Percentiles rank a stretch among this genome's conserved stretches.
phyloP scores from a whole-genome alignment of 1,140 invertebrate species.

The Agrilus planipennis region DNA sequence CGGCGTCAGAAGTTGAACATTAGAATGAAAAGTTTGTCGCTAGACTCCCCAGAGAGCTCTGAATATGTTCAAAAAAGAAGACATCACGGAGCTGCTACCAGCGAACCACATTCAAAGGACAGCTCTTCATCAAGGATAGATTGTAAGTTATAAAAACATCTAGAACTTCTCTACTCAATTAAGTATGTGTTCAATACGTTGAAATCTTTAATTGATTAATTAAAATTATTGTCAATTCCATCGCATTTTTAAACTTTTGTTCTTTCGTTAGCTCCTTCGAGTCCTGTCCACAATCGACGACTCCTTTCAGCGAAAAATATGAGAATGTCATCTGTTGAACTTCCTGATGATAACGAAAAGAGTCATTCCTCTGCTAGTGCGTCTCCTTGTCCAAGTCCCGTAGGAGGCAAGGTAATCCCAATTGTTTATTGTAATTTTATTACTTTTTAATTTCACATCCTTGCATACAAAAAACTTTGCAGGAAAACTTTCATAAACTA shows the following conservation, averaged over 20 bases:
- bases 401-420: conserved; percentile 32
- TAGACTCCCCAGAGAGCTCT: conserved; percentile 89
- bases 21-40: conserved; percentile 92
- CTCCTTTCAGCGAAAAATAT: conserved; percentile 68
- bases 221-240: neutral
- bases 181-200: conserved; percentile 3
- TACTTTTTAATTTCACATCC: neutral
- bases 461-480: too few relatives aligned
- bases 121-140: conserved; percentile 39
- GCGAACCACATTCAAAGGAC: conserved; percentile 41
- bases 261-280: conserved; percentile 62
- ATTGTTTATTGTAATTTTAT: neutral
- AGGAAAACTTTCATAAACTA: too few relatives aligned
- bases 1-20: conserved; percentile 90
- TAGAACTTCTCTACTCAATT: neutral
- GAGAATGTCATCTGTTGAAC: conserved; percentile 81
- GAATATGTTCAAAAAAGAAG: conserved; percentile 72
- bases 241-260: neutral
- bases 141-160: conserved; percentile 26
- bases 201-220: neutral
- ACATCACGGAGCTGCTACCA: conserved; percentile 40
- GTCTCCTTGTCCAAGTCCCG: conserved; percentile 83
- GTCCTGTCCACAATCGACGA: conserved; percentile 69
- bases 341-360: conserved; percentile 85
- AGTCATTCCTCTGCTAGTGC: conserved; percentile 82